These are phyloP conservation scores for Drosophila pandora DNA, from an alignment of 1,140 invertebrate genomes.

Conservation along the genomic window DNA sequence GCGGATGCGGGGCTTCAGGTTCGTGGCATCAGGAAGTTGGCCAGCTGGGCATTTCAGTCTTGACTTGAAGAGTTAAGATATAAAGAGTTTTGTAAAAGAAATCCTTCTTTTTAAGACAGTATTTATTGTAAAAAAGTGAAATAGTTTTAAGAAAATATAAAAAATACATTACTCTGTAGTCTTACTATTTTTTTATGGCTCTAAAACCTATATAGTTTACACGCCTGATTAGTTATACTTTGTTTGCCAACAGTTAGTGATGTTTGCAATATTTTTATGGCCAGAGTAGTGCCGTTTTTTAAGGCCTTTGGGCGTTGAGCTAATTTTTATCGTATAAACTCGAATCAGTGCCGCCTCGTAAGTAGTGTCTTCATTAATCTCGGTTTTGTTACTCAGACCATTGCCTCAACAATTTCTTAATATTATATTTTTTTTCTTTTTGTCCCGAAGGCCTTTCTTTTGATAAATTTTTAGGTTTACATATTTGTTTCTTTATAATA, in stretches of 20 bases:
- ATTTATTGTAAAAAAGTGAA: too few species aligned
- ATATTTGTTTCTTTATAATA: background rate
- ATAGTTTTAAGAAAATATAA: too few species aligned
- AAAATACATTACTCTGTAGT: too few species aligned
- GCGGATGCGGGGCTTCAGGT: background rate
- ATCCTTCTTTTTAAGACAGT: too few species aligned
- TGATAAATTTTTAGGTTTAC: slow-evolving; percentile 14
- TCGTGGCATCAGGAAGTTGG: background rate
- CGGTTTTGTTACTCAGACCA: background rate
- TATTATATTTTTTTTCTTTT: slow-evolving; percentile 7
- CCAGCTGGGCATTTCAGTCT: background rate
- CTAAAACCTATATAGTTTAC: background rate
- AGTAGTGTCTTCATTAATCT: slow-evolving; percentile 13
- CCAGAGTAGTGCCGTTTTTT: background rate
- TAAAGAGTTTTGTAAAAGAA: too few species aligned
- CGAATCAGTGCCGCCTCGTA: background rate
- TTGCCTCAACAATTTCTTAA: slow-evolving; percentile 20
- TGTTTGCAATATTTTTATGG: background rate
- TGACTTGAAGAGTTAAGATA: too few species aligned
- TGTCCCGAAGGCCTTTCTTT: slow-evolving; percentile 24
- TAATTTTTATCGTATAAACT: slow-evolving; percentile 7
- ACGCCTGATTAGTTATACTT: background rate
- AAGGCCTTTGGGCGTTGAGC: background rate
- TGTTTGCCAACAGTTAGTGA: background rate
- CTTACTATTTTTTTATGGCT: too few species aligned